phyloP scores from a whole-genome alignment of 2,797 vertebrate genomes.

The Phataginus tricuspis region DNA sequence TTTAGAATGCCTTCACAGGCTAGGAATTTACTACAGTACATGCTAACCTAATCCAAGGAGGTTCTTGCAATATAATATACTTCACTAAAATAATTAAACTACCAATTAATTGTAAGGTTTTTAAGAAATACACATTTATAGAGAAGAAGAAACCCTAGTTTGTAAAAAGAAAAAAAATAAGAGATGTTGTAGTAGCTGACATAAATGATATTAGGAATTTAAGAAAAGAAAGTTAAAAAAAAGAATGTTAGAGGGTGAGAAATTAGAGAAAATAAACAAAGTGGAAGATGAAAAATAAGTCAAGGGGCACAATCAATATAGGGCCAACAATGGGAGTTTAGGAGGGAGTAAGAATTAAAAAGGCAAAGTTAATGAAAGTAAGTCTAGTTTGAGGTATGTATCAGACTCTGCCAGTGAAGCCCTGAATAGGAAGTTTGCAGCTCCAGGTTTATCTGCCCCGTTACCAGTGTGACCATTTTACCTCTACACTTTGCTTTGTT shows the following conservation, averaged over 20 bases:
- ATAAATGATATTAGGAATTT: not conserved
- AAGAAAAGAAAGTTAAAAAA: not conserved
- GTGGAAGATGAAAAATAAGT: not conserved
- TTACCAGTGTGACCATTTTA: not conserved
- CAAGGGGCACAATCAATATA: not conserved
- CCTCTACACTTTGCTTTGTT: not conserved
- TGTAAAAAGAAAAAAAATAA: not conserved
- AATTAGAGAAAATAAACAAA: constrained; percentile 27
- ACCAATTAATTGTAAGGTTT: not conserved
- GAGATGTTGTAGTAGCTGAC: not conserved
- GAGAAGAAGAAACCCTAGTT: not conserved
- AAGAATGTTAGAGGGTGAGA: not conserved
- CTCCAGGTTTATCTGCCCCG: not conserved
- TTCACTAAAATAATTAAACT: constrained; percentile 2
- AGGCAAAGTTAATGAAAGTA: not conserved
- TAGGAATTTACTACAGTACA: not conserved
- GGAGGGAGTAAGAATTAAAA: not conserved
- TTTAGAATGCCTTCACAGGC: not conserved
- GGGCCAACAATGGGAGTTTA: not conserved
- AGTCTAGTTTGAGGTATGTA: not conserved
- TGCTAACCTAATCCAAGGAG: not conserved
- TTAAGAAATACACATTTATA: not conserved
- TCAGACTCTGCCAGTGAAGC: not conserved
- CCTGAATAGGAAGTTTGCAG: not conserved
- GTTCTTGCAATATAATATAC: not conserved